phyloP scores from a whole-genome alignment of 2,113 vertebrate species.

The Noctilio leporinus region DNA sequence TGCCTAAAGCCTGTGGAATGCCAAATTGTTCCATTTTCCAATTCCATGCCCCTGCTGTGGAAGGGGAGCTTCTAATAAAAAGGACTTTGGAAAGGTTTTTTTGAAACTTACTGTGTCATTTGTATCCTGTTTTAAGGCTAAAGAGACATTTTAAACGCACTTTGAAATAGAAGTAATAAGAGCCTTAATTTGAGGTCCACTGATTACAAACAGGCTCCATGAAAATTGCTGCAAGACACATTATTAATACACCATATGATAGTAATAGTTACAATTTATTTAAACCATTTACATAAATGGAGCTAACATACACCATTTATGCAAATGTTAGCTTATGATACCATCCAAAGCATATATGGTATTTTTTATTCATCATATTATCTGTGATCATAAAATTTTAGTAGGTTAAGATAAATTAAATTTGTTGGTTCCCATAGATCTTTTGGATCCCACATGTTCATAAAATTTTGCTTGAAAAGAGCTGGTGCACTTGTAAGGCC shows the following conservation, averaged over 20 bases:
- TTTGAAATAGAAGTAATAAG: background rate
- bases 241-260: slow-evolving; percentile 36
- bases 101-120: background rate
- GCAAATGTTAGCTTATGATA: slow-evolving; percentile 32
- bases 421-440: slow-evolving; percentile 25
- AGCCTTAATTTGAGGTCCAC: background rate
- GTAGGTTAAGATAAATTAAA: slow-evolving; percentile 36
- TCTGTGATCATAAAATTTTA: slow-evolving; percentile 50
- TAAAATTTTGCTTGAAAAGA: slow-evolving; percentile 27
- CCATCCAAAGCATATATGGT: background rate
- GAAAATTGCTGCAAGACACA: background rate
- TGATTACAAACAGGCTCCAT: background rate
- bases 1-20: background rate
- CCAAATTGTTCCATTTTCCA: background rate
- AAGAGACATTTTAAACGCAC: background rate
- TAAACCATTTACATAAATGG: slow-evolving; percentile 35
- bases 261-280: slow-evolving; percentile 25
- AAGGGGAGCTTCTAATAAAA: background rate
- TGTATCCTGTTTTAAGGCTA: background rate
- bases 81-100: background rate
- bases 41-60: background rate
- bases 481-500: background rate
- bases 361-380: slow-evolving; percentile 26
- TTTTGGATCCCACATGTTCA: background rate
- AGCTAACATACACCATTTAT: slow-evolving; percentile 18